Conservation (phyloP, 53 echinoderm and acorn worm species). For the Patiria pectinifera region DNA sequence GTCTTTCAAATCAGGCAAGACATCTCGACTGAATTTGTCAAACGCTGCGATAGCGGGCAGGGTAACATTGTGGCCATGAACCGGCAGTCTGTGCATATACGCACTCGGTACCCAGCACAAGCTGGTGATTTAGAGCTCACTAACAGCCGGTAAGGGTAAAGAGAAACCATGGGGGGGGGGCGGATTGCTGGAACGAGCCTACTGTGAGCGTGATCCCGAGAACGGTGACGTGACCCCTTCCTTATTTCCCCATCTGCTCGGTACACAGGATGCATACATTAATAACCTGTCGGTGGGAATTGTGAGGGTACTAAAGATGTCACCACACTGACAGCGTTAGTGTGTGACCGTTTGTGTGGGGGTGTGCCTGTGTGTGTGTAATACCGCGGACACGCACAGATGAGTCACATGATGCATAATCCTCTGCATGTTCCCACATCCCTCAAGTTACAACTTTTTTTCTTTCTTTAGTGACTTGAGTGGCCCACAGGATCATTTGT, state of each 20-base stretch:
- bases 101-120: background rate
- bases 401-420: constrained; percentile 41
- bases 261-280: constrained; percentile 63
- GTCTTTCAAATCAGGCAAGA: constrained; percentile 30
- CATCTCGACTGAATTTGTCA: constrained; percentile 1
- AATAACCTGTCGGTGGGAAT: constrained; percentile 55
- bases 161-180: constrained; percentile 28
- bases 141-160: background rate
- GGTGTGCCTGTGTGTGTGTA: constrained; percentile 20
- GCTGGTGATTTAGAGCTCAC: constrained; percentile 21
- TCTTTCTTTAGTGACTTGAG: background rate
- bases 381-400: constrained; percentile 4
- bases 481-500: too few relatives aligned
- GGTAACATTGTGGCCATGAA: constrained; percentile 32
- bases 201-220: constrained; percentile 40
- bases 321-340: constrained; percentile 20
- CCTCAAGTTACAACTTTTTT: background rate
- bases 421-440: background rate
- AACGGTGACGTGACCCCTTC: constrained; percentile 54
- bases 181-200: constrained; percentile 5
- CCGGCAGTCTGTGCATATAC: background rate
- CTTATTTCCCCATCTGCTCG: constrained; percentile 33
- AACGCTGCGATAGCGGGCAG: background rate
- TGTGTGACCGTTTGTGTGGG: constrained; percentile 28
- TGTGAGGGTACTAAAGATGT: constrained; percentile 50